phyloP scores from a whole-genome alignment of 1,140 invertebrate genomes.

The Drosophila parabipectinata region DNA sequence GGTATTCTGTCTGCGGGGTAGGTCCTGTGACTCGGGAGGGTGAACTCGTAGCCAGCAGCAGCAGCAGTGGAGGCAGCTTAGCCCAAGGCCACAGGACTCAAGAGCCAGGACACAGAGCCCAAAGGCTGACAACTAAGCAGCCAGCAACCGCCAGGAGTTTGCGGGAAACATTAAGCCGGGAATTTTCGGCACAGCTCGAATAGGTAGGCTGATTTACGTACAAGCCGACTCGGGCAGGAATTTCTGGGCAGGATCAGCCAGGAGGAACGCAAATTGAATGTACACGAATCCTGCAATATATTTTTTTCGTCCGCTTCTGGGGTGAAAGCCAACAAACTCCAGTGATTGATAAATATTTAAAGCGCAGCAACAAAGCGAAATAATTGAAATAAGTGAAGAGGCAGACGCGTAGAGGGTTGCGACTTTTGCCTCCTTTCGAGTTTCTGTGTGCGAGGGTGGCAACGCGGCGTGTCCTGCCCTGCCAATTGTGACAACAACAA shows the following conservation, averaged over 20 bases:
- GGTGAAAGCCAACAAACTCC: conserved; percentile 64
- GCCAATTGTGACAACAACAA: conserved; percentile 68
- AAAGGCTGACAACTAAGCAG: conserved; percentile 45
- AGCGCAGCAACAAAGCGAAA: conserved; percentile 79
- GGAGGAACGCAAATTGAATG: conserved; percentile 72
- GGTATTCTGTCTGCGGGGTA: conserved; percentile 53
- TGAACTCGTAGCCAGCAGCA: not conserved
- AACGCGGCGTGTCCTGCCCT: conserved; percentile 15
- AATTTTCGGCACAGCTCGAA: conserved; percentile 37
- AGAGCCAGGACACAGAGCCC: not conserved
- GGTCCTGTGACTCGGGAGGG: conserved; percentile 1
- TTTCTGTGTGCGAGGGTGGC: conserved; percentile 8
- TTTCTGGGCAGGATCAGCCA: conserved; percentile 36
- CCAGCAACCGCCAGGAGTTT: conserved; percentile 26
- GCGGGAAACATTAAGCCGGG: conserved; percentile 56
- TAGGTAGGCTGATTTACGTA: conserved; percentile 65
- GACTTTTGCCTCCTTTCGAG: conserved; percentile 2
- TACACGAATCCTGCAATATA: conserved; percentile 59
- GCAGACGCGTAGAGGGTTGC: conserved; percentile 47
- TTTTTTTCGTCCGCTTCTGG: conserved; percentile 6
- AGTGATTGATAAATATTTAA: conserved; percentile 82
- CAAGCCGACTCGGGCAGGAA: conserved; percentile 22
- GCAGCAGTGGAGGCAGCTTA: conserved; percentile 19
- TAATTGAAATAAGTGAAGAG: conserved; percentile 78
- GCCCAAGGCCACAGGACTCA: conserved; percentile 50